A percentile compares a stretch with the other conserved stretches of the same genome.
These are phyloP conservation scores for Micropoecilia bifurca DNA, from an alignment of 2,797 vertebrate genomes.

Conservation along the genomic window DNA sequence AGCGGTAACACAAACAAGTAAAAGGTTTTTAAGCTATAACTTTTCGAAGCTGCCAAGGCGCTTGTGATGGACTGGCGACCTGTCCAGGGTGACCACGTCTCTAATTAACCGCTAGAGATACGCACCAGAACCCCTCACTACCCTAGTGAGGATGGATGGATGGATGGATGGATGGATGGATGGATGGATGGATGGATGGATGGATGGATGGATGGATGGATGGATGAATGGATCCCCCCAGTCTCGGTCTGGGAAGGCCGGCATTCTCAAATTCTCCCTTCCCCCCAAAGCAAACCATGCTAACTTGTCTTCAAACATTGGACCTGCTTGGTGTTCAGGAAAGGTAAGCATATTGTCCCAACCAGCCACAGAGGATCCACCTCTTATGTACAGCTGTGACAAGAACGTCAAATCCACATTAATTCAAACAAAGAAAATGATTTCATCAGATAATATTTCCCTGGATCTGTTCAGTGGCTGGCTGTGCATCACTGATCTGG, in stretches of 20 bases:
- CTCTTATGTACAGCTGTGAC: neutral
- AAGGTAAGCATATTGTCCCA: neutral
- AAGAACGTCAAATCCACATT: neutral
- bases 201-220: too few relatives aligned
- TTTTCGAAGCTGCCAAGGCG: neutral
- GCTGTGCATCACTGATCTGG: neutral
- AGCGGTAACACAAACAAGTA: neutral
- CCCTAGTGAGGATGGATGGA: too few relatives aligned
- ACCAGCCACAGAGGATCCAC: neutral
- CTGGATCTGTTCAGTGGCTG: neutral
- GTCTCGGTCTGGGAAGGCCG: too few relatives aligned
- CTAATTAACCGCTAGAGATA: too few relatives aligned
- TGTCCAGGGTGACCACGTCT: too few relatives aligned
- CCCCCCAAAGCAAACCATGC: neutral
- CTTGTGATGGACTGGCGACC: too few relatives aligned
- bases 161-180: too few relatives aligned
- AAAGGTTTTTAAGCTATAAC: neutral
- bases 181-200: too few relatives aligned
- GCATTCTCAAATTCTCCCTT: too few relatives aligned
- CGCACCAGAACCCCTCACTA: too few relatives aligned
- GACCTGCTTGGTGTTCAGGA: neutral
- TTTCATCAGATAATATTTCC: neutral
- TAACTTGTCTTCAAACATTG: neutral
- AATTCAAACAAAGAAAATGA: neutral
- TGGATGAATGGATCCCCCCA: too few relatives aligned